A percentile compares a stretch with the other conserved stretches of the same genome.
These are phyloP conservation scores for Corythoichthys haematopterus DNA, from an alignment of 2,113 vertebrate species.

Conservation along the genomic window DNA sequence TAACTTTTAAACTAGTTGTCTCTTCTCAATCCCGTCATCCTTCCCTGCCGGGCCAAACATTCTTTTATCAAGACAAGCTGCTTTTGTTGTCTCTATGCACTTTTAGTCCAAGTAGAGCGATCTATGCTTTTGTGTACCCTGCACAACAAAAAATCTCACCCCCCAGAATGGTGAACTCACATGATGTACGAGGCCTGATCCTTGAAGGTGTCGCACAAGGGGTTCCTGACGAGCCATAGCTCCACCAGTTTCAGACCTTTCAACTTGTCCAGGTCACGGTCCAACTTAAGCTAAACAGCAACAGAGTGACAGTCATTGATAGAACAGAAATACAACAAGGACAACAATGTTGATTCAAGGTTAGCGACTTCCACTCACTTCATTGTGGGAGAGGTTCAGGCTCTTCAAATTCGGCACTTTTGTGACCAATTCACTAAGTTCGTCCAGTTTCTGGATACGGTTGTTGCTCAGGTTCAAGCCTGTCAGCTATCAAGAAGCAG, in stretches of 20 bases:
- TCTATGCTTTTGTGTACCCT: slow-evolving; percentile 1
- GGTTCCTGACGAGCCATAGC: slow-evolving; percentile 82
- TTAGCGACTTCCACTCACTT: slow-evolving; percentile 61
- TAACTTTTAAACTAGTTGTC: not conserved
- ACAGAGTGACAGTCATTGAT: not conserved
- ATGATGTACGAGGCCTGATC: slow-evolving; percentile 85
- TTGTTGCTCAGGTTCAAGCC: slow-evolving; percentile 84
- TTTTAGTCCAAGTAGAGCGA: not conserved
- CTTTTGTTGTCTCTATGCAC: not conserved
- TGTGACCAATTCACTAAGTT: slow-evolving; percentile 71
- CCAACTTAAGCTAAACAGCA: slow-evolving; percentile 75
- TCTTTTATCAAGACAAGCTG: not conserved
- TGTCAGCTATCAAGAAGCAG: slow-evolving; percentile 63
- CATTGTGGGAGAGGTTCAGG: slow-evolving; percentile 83
- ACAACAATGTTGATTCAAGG: not conserved
- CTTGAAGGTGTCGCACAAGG: slow-evolving; percentile 78
- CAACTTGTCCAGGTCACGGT: slow-evolving; percentile 82
- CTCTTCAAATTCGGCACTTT: slow-evolving; percentile 80
- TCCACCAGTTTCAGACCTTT: slow-evolving; percentile 84
- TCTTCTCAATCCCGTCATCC: slow-evolving; percentile 3
- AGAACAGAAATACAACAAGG: not conserved
- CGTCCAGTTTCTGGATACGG: slow-evolving; percentile 78
- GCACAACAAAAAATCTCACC: slow-evolving; percentile 5
- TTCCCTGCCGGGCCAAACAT: slow-evolving; percentile 2
- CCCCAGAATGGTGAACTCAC: slow-evolving; percentile 68